Conservation (phyloP, 2,113 vertebrate genomes). For the Clupea harengus region DNA sequence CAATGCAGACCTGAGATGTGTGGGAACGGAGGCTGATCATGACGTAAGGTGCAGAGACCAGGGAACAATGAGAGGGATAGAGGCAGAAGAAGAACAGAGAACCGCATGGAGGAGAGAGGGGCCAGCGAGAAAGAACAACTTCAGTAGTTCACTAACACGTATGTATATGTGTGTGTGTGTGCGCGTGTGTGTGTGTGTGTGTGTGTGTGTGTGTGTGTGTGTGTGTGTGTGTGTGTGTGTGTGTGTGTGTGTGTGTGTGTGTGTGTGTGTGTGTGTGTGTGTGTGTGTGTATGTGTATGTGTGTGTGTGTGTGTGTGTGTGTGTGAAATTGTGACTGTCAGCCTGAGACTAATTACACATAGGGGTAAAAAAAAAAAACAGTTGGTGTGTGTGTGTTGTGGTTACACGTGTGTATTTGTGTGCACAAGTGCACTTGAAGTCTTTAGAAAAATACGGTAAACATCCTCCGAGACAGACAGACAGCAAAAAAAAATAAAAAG, state of each 20-base stretch:
- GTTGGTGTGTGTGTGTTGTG: neutral
- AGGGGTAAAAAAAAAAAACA: neutral
- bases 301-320: neutral
- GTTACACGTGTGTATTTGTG: neutral
- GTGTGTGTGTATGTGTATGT: neutral
- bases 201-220: too few relatives aligned
- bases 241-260: neutral
- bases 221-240: neutral
- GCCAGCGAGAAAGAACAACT: conserved; percentile 28
- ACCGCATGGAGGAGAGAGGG: conserved; percentile 52
- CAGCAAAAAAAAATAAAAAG: conserved; percentile 55
- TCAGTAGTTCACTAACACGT: neutral
- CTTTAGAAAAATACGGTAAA: neutral
- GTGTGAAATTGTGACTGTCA: too few relatives aligned
- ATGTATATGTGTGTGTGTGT: neutral
- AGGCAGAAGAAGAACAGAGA: conserved; percentile 48
- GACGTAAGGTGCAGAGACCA: neutral
- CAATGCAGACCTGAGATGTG: neutral
- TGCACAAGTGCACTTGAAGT: neutral
- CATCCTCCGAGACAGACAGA: neutral
- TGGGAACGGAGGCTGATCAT: neutral
- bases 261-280: neutral
- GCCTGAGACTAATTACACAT: neutral
- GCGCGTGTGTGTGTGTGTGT: too few relatives aligned
- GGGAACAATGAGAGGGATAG: conserved; percentile 30